Conservation (phyloP, 2,888 invertebrate genomes). For the Philaethria dido region DNA sequence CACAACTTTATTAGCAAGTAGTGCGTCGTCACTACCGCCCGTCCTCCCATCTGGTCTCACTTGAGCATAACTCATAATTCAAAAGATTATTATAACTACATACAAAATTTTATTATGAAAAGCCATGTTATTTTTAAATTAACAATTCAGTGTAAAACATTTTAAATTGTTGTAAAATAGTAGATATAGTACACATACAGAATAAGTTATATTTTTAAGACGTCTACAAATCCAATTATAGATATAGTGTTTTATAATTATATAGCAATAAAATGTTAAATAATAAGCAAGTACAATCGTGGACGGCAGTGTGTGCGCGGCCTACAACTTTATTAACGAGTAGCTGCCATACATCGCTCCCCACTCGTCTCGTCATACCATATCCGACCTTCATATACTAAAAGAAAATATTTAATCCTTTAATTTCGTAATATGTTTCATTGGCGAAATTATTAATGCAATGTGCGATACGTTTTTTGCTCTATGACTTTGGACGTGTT, state of each 20-base stretch:
- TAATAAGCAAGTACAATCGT: background rate
- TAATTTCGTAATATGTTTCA: slow-evolving; percentile 20
- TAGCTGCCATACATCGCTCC: slow-evolving; percentile 29
- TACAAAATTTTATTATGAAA: background rate
- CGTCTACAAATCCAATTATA: too few species aligned
- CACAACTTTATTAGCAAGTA: slow-evolving; percentile 19
- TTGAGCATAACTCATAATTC: background rate
- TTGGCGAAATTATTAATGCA: slow-evolving; percentile 26
- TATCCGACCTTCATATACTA: slow-evolving; percentile 26
- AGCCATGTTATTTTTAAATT: too few species aligned
- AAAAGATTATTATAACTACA: background rate
- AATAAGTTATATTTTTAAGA: too few species aligned
- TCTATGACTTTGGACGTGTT: slow-evolving; percentile 8
- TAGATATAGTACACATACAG: too few species aligned
- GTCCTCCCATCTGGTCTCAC: slow-evolving; percentile 2
- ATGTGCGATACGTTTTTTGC: slow-evolving; percentile 12
- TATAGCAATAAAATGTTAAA: too few species aligned
- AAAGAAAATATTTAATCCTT: slow-evolving; percentile 25
- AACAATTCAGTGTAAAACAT: too few species aligned
- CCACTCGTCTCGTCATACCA: slow-evolving; percentile 43
- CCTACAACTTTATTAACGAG: slow-evolving; percentile 42
- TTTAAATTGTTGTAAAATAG: too few species aligned
- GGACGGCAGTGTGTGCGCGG: slow-evolving; percentile 32
- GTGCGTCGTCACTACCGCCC: slow-evolving; percentile 4
- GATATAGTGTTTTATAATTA: too few species aligned